phyloP scores from a whole-genome alignment of 2,797 vertebrate genomes.

The Chloroceryle inda region DNA sequence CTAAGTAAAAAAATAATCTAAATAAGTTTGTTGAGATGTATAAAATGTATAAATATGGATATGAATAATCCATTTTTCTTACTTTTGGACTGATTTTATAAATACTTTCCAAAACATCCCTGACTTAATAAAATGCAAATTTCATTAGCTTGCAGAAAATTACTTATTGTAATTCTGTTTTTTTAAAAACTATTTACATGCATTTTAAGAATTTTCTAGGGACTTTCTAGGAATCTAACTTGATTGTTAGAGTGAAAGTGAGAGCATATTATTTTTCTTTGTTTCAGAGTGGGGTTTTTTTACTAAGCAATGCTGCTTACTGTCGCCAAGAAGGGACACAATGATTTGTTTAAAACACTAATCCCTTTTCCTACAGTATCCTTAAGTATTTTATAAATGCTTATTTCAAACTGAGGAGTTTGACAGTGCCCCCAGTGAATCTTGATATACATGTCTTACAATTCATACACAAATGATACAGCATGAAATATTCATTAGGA shows the following conservation, averaged over 20 bases:
- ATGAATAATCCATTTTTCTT: not conserved
- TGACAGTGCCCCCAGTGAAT: slow-evolving; percentile 70
- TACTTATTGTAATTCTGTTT: not conserved
- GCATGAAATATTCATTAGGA: slow-evolving; percentile 79
- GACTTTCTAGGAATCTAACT: not conserved
- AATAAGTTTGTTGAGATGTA: not conserved
- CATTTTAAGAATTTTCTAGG: not conserved
- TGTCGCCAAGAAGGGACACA: not conserved
- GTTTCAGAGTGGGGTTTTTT: not conserved
- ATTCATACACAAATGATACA: slow-evolving; percentile 75
- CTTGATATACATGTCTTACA: slow-evolving; percentile 71
- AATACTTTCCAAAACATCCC: not conserved
- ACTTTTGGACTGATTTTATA: not conserved
- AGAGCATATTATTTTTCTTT: not conserved
- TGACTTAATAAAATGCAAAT: not conserved
- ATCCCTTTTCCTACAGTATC: slow-evolving; percentile 26
- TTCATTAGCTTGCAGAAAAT: not conserved
- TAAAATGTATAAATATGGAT: not conserved
- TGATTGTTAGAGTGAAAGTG: not conserved
- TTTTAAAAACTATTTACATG: not conserved
- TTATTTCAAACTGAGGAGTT: slow-evolving; percentile 66
- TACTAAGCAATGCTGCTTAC: not conserved
- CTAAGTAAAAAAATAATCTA: not conserved
- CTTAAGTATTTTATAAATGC: slow-evolving; percentile 76
- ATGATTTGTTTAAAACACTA: slow-evolving; percentile 28